A percentile compares a stretch with the other conserved stretches of the same genome.
phyloP scores from a whole-genome alignment of 2,113 vertebrate genomes.

The Procavia capensis region DNA sequence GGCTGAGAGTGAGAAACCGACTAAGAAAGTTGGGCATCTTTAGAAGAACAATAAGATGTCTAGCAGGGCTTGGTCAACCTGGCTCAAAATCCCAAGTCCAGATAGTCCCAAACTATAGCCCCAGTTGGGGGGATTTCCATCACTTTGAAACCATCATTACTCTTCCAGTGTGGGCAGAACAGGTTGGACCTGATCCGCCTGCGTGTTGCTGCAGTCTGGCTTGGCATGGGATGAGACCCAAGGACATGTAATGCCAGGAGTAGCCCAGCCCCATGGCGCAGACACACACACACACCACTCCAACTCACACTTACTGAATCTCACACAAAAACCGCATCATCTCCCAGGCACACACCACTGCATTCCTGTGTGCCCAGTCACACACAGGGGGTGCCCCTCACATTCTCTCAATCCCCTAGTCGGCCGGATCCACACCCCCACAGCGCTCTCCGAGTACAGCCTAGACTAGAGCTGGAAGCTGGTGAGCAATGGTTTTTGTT shows the following conservation, averaged over 20 bases:
- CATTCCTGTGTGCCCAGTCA: constrained; percentile 69
- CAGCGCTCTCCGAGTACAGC: not conserved
- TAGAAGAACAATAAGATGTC: constrained; percentile 24
- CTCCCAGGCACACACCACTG: constrained; percentile 23
- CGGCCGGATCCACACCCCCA: constrained; percentile 41
- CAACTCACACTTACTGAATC: constrained; percentile 62
- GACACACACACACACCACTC: not conserved
- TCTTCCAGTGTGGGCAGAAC: constrained; percentile 40
- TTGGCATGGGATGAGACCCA: constrained; percentile 52
- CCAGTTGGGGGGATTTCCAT: constrained; percentile 51
- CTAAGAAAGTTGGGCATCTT: constrained; percentile 69
- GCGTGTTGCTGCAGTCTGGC: not conserved
- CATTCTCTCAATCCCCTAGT: constrained; percentile 56
- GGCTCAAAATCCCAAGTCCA: constrained; percentile 53
- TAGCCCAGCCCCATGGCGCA: not conserved
- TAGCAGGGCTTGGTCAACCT: constrained; percentile 35
- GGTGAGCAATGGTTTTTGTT: constrained; percentile 62
- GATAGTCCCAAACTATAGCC: constrained; percentile 23
- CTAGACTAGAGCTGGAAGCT: constrained; percentile 60
- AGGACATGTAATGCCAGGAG: constrained; percentile 52
- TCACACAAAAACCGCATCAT: constrained; percentile 52
- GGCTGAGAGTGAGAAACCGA: constrained; percentile 62
- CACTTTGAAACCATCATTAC: constrained; percentile 58
- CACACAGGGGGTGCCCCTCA: constrained; percentile 62
- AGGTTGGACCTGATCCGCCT: constrained; percentile 70